Evolutionary conservation across 64 coral and sea anemone genomes (phyloP).

Genomic region (Trachythela sp.): DNA sequence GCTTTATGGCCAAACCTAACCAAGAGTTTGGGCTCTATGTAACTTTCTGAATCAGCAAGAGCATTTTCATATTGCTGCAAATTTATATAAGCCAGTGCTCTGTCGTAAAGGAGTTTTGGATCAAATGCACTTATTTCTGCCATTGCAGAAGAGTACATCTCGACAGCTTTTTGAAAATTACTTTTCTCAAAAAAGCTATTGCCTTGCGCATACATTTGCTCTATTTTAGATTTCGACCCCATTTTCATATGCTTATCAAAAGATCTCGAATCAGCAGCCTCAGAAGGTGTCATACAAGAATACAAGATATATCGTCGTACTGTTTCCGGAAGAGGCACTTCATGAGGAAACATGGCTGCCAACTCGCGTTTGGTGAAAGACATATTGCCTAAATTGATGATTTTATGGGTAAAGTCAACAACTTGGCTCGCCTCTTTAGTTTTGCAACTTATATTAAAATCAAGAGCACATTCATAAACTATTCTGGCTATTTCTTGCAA

Average conservation of each 20-base stretch:
- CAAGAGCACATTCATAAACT: too few species aligned
- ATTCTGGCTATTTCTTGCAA: too few species aligned
- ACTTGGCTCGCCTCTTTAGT: constrained; percentile 1
- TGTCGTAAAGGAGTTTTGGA: background rate
- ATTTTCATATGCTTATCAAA: background rate
- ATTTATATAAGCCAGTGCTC: background rate
- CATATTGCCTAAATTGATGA: background rate
- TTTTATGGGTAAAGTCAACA: background rate
- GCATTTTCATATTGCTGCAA: background rate
- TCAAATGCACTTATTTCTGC: too few species aligned
- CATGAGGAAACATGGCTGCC: too few species aligned
- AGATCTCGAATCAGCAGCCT: background rate
- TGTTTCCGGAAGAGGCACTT: constrained; percentile 10
- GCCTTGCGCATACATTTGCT: background rate
- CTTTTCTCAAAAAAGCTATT: background rate
- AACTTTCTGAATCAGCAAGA: background rate
- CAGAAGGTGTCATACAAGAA: background rate
- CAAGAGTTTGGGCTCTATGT: background rate
- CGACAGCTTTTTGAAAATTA: background rate
- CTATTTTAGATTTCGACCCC: background rate
- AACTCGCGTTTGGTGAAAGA: background rate
- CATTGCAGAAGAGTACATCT: background rate
- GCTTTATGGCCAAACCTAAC: too few species aligned
- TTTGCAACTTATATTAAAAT: background rate
- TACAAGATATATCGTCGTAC: background rate